A percentile compares a stretch with the other conserved stretches of the same genome.
Conservation (phyloP, 2,113 vertebrate genomes). For the Salvelinus fontinalis region DNA sequence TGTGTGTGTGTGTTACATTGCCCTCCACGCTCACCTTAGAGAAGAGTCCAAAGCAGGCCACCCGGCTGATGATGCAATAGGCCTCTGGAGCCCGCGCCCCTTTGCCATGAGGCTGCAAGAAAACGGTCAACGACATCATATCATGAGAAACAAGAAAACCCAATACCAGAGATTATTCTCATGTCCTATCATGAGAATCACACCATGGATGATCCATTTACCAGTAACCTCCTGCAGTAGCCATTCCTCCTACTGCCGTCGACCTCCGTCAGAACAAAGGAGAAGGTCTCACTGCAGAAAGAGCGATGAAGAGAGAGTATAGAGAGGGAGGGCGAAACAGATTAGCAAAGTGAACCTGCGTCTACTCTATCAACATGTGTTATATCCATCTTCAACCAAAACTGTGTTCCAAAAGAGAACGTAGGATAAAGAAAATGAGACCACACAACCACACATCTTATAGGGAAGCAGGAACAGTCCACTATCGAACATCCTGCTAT, state of each 20-base stretch:
- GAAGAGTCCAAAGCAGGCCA: constrained; percentile 86
- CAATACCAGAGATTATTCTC: not conserved
- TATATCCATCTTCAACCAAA: too few species aligned
- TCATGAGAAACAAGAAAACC: not conserved
- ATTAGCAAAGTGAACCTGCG: too few species aligned
- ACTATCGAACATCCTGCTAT: too few species aligned
- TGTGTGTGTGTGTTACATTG: not conserved
- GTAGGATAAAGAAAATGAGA: too few species aligned
- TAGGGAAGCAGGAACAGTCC: too few species aligned
- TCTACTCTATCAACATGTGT: too few species aligned
- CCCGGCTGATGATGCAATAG: constrained; percentile 85
- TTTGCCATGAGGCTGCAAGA: constrained; percentile 71
- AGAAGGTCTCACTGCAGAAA: constrained; percentile 81
- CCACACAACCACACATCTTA: too few species aligned
- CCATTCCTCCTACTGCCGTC: constrained; percentile 85
- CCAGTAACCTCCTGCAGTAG: constrained; percentile 84
- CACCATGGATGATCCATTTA: constrained; percentile 43
- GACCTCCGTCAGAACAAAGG: constrained; percentile 84
- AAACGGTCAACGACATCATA: too few species aligned
- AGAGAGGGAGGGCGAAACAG: too few species aligned
- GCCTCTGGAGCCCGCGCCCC: constrained; percentile 78
- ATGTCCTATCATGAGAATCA: too few species aligned
- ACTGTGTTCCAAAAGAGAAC: too few species aligned
- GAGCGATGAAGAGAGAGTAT: not conserved
- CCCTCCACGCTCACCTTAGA: constrained; percentile 71